phyloP scores from a whole-genome alignment of 2,113 vertebrate genomes.

The Jaculus jaculus region DNA sequence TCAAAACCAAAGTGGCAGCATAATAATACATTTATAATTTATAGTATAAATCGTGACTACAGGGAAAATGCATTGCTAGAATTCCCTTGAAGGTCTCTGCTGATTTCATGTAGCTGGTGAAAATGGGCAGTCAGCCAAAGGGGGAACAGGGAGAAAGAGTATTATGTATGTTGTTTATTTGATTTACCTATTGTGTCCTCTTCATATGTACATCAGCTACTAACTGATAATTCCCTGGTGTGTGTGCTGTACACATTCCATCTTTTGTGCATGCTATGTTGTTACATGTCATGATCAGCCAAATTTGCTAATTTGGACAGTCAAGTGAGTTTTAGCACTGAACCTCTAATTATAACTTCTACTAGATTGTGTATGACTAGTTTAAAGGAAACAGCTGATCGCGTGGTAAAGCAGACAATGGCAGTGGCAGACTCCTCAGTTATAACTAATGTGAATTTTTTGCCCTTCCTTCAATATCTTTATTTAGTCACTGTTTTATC shows the following conservation, averaged over 20 bases:
- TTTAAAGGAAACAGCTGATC: neutral
- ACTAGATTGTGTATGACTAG: neutral
- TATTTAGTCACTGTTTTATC: neutral
- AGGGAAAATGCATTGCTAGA: conserved; percentile 63
- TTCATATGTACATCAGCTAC: neutral
- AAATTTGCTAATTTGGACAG: neutral
- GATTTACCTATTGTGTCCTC: neutral
- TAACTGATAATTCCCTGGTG: neutral
- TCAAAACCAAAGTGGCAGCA: conserved; percentile 73
- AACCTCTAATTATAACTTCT: neutral
- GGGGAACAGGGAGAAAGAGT: neutral
- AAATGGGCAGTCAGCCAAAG: neutral
- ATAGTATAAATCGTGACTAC: conserved; percentile 53
- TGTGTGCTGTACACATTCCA: neutral
- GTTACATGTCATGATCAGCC: neutral
- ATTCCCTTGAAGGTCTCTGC: conserved; percentile 65
- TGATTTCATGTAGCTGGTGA: conserved; percentile 24
- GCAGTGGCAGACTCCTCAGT: neutral
- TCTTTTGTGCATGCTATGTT: neutral
- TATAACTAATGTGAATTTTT: conserved; percentile 38
- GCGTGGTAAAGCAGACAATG: neutral
- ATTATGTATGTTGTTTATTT: neutral
- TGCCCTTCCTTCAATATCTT: conserved; percentile 20
- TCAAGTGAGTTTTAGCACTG: neutral
- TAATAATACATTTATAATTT: conserved; percentile 72